Evolutionary conservation across 2,888 invertebrate genomes (phyloP).

Genomic region (Oegoconia quadripuncta): DNA sequence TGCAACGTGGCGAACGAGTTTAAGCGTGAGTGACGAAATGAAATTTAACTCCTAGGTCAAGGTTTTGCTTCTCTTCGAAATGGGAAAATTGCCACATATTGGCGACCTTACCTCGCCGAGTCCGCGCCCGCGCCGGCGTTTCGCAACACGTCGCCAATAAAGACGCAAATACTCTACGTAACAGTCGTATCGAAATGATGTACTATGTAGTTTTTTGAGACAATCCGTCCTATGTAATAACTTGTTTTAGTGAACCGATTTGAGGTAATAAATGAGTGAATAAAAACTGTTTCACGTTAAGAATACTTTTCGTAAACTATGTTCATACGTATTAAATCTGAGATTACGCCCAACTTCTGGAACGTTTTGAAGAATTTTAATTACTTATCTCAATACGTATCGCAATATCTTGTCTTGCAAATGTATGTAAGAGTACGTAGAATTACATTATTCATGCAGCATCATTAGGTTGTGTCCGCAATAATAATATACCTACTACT

Average conservation of each 20-base stretch:
- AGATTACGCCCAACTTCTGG: too few species aligned
- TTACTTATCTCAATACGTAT: not conserved
- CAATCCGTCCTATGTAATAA: too few species aligned
- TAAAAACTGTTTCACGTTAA: too few species aligned
- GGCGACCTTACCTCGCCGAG: constrained; percentile 68
- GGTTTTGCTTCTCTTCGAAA: constrained; percentile 74
- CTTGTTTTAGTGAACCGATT: too few species aligned
- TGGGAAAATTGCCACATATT: constrained; percentile 76
- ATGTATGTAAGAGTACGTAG: too few species aligned
- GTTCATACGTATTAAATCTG: too few species aligned
- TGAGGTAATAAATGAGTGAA: too few species aligned
- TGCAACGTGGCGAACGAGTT: constrained; percentile 46
- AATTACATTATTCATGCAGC: too few species aligned
- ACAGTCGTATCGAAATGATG: not conserved
- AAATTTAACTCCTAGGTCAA: constrained; percentile 76
- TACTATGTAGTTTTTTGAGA: not conserved
- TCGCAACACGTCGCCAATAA: constrained; percentile 54
- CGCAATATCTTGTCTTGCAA: too few species aligned
- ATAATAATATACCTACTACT: too few species aligned
- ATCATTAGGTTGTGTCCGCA: too few species aligned
- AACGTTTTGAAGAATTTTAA: not conserved
- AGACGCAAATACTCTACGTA: constrained; percentile 35
- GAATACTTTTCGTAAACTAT: too few species aligned
- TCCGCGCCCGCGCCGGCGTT: constrained; percentile 49
- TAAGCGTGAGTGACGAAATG: constrained; percentile 59